A percentile compares a stretch with the other conserved stretches of the same genome.
These are phyloP conservation scores for Congeria kusceri DNA, from an alignment of 2,888 invertebrate genomes.

Conservation along the genomic window DNA sequence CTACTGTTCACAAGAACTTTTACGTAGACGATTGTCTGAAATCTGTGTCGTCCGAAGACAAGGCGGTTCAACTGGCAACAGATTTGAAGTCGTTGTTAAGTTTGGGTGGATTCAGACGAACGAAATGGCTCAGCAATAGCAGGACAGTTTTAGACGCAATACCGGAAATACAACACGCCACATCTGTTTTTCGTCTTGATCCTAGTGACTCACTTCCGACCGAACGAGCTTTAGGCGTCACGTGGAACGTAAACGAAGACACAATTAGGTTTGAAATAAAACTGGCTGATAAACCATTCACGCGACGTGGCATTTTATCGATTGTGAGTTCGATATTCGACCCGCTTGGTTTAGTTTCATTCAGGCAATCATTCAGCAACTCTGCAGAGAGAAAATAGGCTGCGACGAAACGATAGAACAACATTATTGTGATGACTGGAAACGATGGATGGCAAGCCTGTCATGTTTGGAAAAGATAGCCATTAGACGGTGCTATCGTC, in stretches of 20 bases:
- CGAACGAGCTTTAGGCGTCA: slow-evolving; percentile 49
- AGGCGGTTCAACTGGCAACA: slow-evolving; percentile 23
- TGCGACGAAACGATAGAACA: slow-evolving; percentile 59
- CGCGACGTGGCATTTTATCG: slow-evolving; percentile 53
- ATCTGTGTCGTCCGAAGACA: slow-evolving; percentile 25
- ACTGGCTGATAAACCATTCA: slow-evolving; percentile 38
- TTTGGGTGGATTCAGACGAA: slow-evolving; percentile 34
- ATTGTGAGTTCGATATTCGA: slow-evolving; percentile 63
- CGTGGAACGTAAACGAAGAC: slow-evolving; percentile 53
- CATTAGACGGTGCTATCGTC: slow-evolving; percentile 49
- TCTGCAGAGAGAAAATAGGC: slow-evolving; percentile 41
- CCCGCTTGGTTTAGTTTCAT: slow-evolving; percentile 59
- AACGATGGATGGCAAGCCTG: slow-evolving; percentile 52
- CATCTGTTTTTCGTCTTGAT: slow-evolving; percentile 17
- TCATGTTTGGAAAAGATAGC: slow-evolving; percentile 41
- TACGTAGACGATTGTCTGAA: slow-evolving; percentile 40
- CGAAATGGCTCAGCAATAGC: too few relatives aligned
- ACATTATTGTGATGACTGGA: slow-evolving; percentile 36
- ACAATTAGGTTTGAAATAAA: slow-evolving; percentile 45
- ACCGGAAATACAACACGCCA: too few relatives aligned
- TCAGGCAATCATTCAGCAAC: slow-evolving; percentile 53
- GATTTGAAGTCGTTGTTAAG: slow-evolving; percentile 29
- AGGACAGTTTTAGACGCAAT: too few relatives aligned
- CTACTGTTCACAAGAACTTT: slow-evolving; percentile 37
- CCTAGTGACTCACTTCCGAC: slow-evolving; percentile 11